Percentiles rank a stretch among this genome's conserved stretches.
Evolutionary conservation across 2,113 vertebrate species (phyloP).

Genomic region (Thunnus thynnus): DNA sequence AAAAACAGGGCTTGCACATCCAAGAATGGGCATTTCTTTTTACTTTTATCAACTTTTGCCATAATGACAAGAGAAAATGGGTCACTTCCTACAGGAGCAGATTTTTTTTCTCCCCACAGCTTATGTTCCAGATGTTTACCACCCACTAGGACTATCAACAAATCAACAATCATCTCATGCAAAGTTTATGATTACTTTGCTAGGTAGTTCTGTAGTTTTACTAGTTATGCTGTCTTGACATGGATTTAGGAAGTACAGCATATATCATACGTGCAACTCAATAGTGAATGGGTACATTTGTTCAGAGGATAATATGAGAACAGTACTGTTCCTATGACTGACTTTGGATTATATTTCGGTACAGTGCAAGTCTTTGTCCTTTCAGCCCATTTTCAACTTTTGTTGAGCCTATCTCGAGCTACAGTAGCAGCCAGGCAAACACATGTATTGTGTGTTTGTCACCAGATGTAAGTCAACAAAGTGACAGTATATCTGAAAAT

Average conservation of each 20-base stretch:
- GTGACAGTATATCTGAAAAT: not conserved
- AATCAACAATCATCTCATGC: constrained; percentile 37
- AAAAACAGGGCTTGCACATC: not conserved
- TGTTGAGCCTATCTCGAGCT: not conserved
- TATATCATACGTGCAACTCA: not conserved
- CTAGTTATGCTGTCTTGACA: not conserved
- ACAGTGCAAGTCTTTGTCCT: too few relatives aligned
- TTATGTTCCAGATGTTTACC: too few relatives aligned
- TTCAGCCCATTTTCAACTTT: too few relatives aligned
- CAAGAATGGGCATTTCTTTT: not conserved
- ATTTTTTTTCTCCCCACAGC: too few relatives aligned
- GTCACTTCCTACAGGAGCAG: too few relatives aligned
- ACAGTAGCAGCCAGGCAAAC: not conserved
- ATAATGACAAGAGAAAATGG: not conserved
- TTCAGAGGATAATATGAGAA: too few relatives aligned
- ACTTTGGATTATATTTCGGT: not conserved
- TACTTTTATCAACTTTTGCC: not conserved
- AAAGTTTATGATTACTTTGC: constrained; percentile 19
- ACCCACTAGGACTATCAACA: not conserved
- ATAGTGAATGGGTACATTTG: too few relatives aligned
- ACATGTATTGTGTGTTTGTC: not conserved
- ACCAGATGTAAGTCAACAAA: not conserved
- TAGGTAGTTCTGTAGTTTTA: not conserved
- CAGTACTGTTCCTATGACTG: too few relatives aligned
- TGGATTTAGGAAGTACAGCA: not conserved